phyloP scores from a whole-genome alignment of 2,888 invertebrate genomes.

The Hypena proboscidalis region DNA sequence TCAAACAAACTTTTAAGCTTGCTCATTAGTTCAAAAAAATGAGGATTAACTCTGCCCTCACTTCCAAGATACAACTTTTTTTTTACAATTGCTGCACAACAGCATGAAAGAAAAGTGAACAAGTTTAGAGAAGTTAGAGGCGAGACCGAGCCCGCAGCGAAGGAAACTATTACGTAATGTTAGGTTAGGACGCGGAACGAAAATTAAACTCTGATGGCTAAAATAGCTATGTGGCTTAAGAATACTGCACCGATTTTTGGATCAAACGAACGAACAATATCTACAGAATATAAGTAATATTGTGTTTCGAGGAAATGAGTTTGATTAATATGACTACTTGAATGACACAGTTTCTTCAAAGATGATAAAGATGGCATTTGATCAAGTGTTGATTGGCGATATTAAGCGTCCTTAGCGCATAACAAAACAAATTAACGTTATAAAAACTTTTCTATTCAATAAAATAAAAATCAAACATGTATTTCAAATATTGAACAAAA shows the following conservation, averaged over 20 bases:
- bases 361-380: no score
- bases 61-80: slow-evolving; percentile 12
- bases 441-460: no score
- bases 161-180: slow-evolving; percentile 40
- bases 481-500: no score
- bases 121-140: slow-evolving; percentile 26
- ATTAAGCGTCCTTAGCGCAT: no score
- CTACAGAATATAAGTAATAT: slow-evolving; percentile 14
- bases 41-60: slow-evolving; percentile 4
- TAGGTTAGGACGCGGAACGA: slow-evolving; percentile 31
- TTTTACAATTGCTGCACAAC: slow-evolving; percentile 20
- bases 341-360: no score
- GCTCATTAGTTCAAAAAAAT: background rate
- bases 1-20: background rate
- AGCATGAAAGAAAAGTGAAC: slow-evolving; percentile 29
- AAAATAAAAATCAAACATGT: no score
- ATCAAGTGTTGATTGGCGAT: no score
- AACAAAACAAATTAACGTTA: no score
- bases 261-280: slow-evolving; percentile 5
- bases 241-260: no score
- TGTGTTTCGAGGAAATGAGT: no score
- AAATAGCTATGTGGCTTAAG: slow-evolving; percentile 26
- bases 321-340: no score
- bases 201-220: slow-evolving; percentile 36
- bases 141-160: slow-evolving; percentile 20